Evolutionary conservation across 2,888 invertebrate genomes (phyloP), one percentile per base, ranked within the genome.

Genomic region (Cataglyphis cursor): DNA sequence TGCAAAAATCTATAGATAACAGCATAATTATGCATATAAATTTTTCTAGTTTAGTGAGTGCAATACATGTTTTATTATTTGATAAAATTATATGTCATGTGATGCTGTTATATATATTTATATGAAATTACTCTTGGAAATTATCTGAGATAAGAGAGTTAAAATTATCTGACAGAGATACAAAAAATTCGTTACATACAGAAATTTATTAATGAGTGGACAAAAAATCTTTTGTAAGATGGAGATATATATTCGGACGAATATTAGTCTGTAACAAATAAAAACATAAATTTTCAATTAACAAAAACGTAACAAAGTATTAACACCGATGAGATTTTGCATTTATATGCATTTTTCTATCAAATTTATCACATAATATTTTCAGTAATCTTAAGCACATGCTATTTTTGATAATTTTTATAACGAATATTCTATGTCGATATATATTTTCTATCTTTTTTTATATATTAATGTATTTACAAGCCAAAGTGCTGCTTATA

Each of bases 391-490:
- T 78, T 57, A 70, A 70, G n/a, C 9, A 9, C 24, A 75, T 24
- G 15, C 2, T 51, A 35, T 62, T 75, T 51, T 64, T 75, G 9
- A 51, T 51, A 21, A 70, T 70, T 44, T 38, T 78, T 78, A n/a
- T 41, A 21, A 51, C 1, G 9, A 54, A n/a, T 57, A 6, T 41
- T 68, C 1, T 41, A 8, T 8, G 15, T 31, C 41, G 15, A 18
- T 15, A 21, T 59, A 59, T 68, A 59, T 68, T 57, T 57, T 15
- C 44, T 21, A 44, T 59, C 41, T 18, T 18, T 3, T 64, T 15
- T 74, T 73, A 31, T 54, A 0, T 65, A 24, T 35, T 74, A 35
- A 57, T 68, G 44, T 70, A 57, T 41, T 66, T 66, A 57, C 12
- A 28, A 57, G 10, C 28, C 41, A 0, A 6, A 70, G 28, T 8